Evolutionary conservation across 2,797 vertebrate species (phyloP), one percentile per base, ranked within the genome.

Genomic region (Silurus lanzhouensis): DNA sequence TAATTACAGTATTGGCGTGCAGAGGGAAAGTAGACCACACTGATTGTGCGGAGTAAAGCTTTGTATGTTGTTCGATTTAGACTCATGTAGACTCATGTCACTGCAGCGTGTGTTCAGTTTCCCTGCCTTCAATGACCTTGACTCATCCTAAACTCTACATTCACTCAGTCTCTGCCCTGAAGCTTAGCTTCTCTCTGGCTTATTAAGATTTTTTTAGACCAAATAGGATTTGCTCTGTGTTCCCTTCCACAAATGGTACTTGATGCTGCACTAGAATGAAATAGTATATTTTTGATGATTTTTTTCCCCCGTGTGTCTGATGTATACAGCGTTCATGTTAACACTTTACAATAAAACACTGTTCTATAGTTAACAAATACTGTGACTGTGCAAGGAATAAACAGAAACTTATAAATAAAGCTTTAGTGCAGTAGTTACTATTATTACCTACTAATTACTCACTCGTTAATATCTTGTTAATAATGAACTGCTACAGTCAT

Each of bases 211-310:
- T 72, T 48, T 77, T 27, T 75, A 58, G 55, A 58, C 25, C 55
- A 60, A 57, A 77, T 77, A 77, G 55, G 55, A 77, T 77, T 77
- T 77, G 52, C 48, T 75, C 9, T 13, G 19, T 85, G 86, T 89
- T 88, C 55, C 3, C 67, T 17, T 61, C 88, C 88, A 88, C 91
- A 92, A 90, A 93, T 93, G 91, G 89, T 63, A 64, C 89, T 87
- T 91, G 87, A 91, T 90, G 84, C 71, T 64, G 9, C 60, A 58
- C 83, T 86, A 86, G 87, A 60, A 87, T 64, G 71, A 79, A 20
- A 82, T 81, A 67, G 52, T 88, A 80, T 70, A 19, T 84, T 78
- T 81, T 82, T 77, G 14, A 58, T 9, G 31, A 20, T 77, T 72
- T 72, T 12, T 22, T 12, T 13, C n/a, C 46, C n/a, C 22, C 7